Base-by-base conservation (phyloP, 2,113 vertebrate genomes). In the Hypanus sabinus region DNA sequence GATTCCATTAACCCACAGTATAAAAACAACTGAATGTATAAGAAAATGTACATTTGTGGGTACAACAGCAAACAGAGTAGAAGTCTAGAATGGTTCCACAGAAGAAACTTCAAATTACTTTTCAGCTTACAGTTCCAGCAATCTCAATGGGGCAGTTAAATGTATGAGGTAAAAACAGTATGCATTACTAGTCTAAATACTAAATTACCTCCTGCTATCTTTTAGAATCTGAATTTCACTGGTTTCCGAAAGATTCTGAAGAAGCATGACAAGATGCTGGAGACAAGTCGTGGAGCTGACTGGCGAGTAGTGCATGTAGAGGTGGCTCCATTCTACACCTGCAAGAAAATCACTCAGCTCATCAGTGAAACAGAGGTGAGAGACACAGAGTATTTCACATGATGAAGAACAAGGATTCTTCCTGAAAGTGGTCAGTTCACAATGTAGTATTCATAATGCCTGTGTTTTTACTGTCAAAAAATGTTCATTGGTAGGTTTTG, bases 241-340 rank as follows among this genome's bases (percentile, higher is more conserved):
- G 99, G 99, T 94, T 99, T 99, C 96, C 98, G 99, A 94, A 99
- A 99, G 96, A 99, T 99, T 95, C 96, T 99, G 94, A 99, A 99
- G 97, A 99, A 99, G 94, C 99, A 99, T 97, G 99, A 99, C 96
- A 99, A 99, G 96, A 98, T 99, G 96, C 98, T 99, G 97, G 99
- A 99, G 94, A 99, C 99, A 0, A 36, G 96, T 0, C 98, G 99
- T 16, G 98, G 99, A 10, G 99, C 98, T 0, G 98, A 99, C 95
- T 99, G 99, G 99, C 96, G 99, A 0, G 98, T 99, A 96, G 98
- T 97, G 80, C 98, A 99, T 27, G 99, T 99, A 95, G 99, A 99
- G 95, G 98, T 99, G 96, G 99, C 99, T 2, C 98, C 98, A 3
- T 99, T 99, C 96, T 99, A 99, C 96, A 99, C 97, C 68, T 99